Conservation (phyloP, 2,888 invertebrate species). For the Gasteruption jaculator region DNA sequence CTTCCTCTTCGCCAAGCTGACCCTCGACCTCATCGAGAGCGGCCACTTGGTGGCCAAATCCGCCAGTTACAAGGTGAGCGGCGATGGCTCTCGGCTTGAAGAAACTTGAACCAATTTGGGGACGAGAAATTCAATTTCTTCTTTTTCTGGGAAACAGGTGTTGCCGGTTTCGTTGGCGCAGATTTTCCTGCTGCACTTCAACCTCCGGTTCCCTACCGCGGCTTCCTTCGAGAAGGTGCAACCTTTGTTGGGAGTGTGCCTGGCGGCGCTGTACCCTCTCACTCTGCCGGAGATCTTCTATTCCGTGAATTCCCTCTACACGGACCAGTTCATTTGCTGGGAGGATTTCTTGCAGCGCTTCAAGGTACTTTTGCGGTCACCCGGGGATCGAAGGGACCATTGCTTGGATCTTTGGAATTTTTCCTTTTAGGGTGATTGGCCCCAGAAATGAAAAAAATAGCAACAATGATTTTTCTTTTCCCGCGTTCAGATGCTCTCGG, state of each 20-base stretch:
- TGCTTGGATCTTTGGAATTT: too few species aligned
- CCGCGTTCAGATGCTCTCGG: constrained; percentile 63
- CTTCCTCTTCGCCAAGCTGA: constrained; percentile 86
- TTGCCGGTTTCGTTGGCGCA: constrained; percentile 83
- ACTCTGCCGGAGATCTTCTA: constrained; percentile 89
- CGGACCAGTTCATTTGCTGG: constrained; percentile 79
- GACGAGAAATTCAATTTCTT: neutral
- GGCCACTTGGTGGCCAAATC: constrained; percentile 92
- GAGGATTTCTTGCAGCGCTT: constrained; percentile 87
- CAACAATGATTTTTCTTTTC: too few species aligned
- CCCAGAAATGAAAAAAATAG: constrained; percentile 6
- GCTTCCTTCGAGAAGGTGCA: constrained; percentile 87
- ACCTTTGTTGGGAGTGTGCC: constrained; percentile 82
- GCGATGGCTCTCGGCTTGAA: neutral
- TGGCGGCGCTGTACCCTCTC: constrained; percentile 87
- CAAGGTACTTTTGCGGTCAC: constrained; percentile 61
- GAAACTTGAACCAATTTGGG: neutral
- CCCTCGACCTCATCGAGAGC: constrained; percentile 85
- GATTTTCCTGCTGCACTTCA: constrained; percentile 88
- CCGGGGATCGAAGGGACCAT: too few species aligned
- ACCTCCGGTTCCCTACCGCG: constrained; percentile 84
- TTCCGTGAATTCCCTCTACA: constrained; percentile 82
- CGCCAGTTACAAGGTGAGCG: constrained; percentile 75
- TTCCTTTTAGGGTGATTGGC: too few species aligned
- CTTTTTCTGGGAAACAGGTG: constrained; percentile 52